Percentiles rank a stretch among this genome's conserved stretches.
Conservation (phyloP, 2,113 vertebrate species). For the Hystrix cristata region DNA sequence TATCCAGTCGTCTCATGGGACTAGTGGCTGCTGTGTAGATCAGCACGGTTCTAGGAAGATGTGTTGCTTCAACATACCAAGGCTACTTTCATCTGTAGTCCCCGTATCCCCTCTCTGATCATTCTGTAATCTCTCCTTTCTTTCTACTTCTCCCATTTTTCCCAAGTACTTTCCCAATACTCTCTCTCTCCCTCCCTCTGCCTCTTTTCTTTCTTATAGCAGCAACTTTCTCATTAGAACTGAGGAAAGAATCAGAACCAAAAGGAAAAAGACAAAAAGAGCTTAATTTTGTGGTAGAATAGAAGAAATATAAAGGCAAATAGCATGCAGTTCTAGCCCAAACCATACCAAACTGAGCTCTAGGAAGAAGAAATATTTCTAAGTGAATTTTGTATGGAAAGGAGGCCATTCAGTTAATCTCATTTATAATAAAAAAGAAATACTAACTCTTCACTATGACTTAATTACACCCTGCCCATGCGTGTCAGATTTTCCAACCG, state of each 20-base stretch:
- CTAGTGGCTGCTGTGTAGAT: fast-evolving
- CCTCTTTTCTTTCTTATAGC: not conserved
- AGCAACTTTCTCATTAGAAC: slow-evolving; percentile 40
- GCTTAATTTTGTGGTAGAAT: not conserved
- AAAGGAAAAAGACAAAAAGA: not conserved
- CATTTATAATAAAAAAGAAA: slow-evolving; percentile 45
- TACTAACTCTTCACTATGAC: slow-evolving; percentile 15
- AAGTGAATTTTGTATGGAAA: slow-evolving; percentile 32
- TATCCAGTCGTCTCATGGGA: not conserved
- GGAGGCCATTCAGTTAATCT: slow-evolving; percentile 50
- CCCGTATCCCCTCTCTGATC: not conserved
- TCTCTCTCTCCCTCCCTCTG: not conserved
- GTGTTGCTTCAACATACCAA: not conserved
- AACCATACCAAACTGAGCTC: slow-evolving; percentile 1
- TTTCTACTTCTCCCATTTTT: not conserved
- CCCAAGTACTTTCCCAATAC: not conserved
- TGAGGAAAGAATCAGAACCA: not conserved
- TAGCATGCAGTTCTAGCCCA: not conserved
- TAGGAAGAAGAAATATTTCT: slow-evolving; percentile 43
- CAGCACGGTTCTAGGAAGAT: not conserved
- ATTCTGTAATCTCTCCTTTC: not conserved
- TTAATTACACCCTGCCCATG: slow-evolving; percentile 31
- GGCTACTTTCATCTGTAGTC: not conserved
- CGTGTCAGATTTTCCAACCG: slow-evolving; percentile 40
- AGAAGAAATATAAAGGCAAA: not conserved